Conservation (phyloP, 2,797 vertebrate species). For the Passerculus sandwichensis region DNA sequence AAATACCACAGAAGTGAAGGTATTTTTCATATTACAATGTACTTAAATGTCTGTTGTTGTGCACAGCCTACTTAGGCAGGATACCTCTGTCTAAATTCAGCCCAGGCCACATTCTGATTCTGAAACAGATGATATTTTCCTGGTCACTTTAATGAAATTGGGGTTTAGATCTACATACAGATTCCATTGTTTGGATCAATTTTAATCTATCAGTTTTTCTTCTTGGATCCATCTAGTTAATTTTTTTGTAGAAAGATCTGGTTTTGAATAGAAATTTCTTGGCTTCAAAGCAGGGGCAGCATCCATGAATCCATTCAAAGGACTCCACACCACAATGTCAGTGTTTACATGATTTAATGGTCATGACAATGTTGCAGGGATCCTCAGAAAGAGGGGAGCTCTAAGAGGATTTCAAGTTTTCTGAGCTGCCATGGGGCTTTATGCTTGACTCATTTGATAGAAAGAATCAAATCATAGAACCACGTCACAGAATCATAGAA, state of each 20-base stretch:
- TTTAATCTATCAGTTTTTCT: not conserved
- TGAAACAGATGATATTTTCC: not conserved
- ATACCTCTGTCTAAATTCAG: not conserved
- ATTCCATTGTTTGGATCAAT: not conserved
- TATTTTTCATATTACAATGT: not conserved
- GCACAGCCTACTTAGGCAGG: not conserved
- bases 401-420: not conserved
- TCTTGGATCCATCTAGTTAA: not conserved
- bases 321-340: not conserved
- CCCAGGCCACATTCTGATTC: fast-evolving
- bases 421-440: not conserved
- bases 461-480: not conserved
- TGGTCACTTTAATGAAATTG: not conserved
- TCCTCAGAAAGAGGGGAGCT: not conserved
- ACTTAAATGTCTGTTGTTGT: not conserved
- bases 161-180: not conserved
- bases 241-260: not conserved
- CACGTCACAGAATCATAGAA: not conserved
- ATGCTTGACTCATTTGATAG: not conserved
- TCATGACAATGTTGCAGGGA: not conserved
- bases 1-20: not conserved
- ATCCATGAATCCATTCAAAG: not conserved
- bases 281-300: not conserved
- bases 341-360: not conserved
- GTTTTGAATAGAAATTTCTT: not conserved